A percentile compares a stretch with the other conserved stretches of the same genome.
phyloP scores from a whole-genome alignment of 2,113 vertebrate species.

The Amblyornis subalaris region DNA sequence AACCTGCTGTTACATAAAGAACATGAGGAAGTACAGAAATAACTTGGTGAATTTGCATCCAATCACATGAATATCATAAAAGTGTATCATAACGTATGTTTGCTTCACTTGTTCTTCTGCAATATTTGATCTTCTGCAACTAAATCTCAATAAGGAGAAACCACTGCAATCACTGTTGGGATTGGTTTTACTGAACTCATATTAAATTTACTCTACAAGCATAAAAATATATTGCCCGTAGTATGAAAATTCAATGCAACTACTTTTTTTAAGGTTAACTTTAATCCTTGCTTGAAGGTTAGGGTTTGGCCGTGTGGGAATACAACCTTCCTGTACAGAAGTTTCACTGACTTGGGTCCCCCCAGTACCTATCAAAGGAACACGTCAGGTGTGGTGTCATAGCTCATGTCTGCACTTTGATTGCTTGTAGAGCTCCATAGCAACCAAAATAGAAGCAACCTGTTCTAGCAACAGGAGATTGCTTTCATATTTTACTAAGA shows the following conservation, averaged over 20 bases:
- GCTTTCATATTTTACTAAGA: constrained; percentile 69
- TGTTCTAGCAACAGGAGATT: constrained; percentile 46
- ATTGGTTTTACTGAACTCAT: not conserved
- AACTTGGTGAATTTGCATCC: not conserved
- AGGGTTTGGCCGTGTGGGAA: not conserved
- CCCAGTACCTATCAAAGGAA: not conserved
- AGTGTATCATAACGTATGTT: not conserved
- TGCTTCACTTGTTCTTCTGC: not conserved
- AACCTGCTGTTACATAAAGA: not conserved
- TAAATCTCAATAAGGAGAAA: not conserved
- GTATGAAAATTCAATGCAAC: constrained; percentile 10
- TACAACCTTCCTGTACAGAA: not conserved
- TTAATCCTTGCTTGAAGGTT: not conserved
- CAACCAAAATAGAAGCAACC: constrained; percentile 58
- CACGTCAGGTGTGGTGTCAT: not conserved
- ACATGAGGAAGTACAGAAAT: not conserved
- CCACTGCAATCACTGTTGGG: not conserved
- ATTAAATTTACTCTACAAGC: not conserved
- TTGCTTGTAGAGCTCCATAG: constrained; percentile 54
- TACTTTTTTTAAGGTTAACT: not conserved
- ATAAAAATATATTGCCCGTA: not conserved
- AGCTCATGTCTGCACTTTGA: constrained; percentile 50
- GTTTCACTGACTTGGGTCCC: not conserved
- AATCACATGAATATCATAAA: not conserved
- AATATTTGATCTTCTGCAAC: not conserved